Conservation (phyloP, 2,888 invertebrate genomes). For the Nomada lathburiana region DNA sequence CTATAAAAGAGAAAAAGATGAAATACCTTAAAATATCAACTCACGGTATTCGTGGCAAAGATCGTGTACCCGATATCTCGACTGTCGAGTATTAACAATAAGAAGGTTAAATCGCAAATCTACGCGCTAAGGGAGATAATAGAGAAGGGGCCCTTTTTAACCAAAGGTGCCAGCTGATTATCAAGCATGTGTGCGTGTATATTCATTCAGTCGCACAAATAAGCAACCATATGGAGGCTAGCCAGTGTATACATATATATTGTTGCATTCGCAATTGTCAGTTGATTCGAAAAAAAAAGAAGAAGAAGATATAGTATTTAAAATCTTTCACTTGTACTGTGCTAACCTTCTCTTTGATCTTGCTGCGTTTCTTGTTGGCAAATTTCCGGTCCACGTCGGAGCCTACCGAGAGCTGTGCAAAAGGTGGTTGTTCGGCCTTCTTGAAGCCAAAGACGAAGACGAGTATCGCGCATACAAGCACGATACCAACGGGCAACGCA, state of each 20-base stretch:
- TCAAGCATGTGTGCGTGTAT: conserved; percentile 49
- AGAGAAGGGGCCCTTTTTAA: conserved; percentile 19
- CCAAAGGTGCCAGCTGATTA: conserved; percentile 68
- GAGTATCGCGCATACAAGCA: conserved; percentile 90
- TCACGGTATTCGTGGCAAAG: no score
- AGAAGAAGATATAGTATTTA: background rate
- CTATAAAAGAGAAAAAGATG: no score
- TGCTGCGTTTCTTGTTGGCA: conserved; percentile 88
- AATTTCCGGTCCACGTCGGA: conserved; percentile 89
- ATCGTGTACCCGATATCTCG: no score
- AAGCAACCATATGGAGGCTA: conserved; percentile 65
- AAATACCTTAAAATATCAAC: no score
- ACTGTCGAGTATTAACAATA: no score
- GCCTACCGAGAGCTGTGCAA: conserved; percentile 89
- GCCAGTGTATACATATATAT: background rate
- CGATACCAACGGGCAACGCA: conserved; percentile 87
- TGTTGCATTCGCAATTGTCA: conserved; percentile 23
- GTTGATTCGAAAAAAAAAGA: conserved; percentile 12
- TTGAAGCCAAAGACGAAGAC: conserved; percentile 93
- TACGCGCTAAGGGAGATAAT: background rate
- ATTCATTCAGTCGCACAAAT: conserved; percentile 29
- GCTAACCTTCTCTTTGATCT: conserved; percentile 90
- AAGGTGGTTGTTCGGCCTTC: conserved; percentile 92
- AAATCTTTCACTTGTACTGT: conserved; percentile 2
- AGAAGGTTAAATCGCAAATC: background rate